Evolutionary conservation across 2,797 vertebrate species (phyloP).

Genomic region (Pseudopleuronectes americanus): DNA sequence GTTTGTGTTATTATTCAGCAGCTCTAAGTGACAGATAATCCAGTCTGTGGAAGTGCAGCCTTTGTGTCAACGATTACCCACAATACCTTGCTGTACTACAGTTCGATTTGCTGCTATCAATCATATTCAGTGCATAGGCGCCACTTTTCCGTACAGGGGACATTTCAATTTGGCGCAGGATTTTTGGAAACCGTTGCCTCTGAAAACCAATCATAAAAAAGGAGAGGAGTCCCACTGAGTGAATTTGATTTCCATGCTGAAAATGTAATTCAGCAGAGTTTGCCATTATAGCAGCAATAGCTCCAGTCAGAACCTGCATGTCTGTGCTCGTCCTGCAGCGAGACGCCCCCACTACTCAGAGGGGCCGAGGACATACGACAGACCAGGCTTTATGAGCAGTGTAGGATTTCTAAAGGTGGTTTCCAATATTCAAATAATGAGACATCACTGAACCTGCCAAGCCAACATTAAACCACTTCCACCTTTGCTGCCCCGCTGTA

Average conservation of each 20-base stretch:
- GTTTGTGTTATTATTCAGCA: constrained; percentile 12
- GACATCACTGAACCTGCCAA: constrained; percentile 18
- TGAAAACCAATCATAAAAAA: constrained; percentile 53
- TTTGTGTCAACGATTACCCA: constrained; percentile 19
- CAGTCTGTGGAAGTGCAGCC: constrained; percentile 4
- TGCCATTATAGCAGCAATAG: no score
- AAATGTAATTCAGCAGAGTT: constrained; percentile 9
- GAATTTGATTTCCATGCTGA: constrained; percentile 55
- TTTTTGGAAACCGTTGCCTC: constrained; percentile 39
- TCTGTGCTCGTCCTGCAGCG: constrained; percentile 36
- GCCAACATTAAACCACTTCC: not conserved
- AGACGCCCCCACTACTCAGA: not conserved
- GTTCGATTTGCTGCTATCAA: constrained; percentile 39
- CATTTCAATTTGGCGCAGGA: constrained; percentile 50
- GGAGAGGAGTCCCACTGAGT: constrained; percentile 43
- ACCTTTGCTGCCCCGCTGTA: not conserved
- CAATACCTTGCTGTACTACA: constrained; percentile 4
- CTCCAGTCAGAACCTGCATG: constrained; percentile 9
- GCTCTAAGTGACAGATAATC: constrained; percentile 25
- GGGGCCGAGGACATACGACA: constrained; percentile 8
- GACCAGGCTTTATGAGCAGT: not conserved
- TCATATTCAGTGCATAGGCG: constrained; percentile 38
- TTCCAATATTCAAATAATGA: constrained; percentile 27
- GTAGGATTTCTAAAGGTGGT: constrained; percentile 14
- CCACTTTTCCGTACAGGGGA: constrained; percentile 30